These are phyloP conservation scores for Drosophila dives DNA, from an alignment of 2,888 invertebrate genomes.

Conservation along the genomic window DNA sequence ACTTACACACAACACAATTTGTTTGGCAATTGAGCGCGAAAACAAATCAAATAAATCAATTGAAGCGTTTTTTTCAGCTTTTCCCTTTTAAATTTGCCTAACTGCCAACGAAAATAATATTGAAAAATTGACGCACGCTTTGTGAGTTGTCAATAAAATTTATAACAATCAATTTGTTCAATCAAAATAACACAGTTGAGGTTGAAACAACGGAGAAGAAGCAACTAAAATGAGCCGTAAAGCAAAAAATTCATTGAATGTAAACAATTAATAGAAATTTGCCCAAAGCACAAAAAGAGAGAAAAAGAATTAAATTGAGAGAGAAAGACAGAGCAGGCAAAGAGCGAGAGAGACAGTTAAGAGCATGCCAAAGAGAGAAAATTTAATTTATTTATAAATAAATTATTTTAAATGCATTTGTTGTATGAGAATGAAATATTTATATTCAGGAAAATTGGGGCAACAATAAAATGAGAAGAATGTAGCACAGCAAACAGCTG, in stretches of 20 bases:
- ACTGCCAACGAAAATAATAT: conserved; percentile 68
- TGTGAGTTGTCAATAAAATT: conserved; percentile 64
- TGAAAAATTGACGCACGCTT: conserved; percentile 35
- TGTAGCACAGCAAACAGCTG: conserved; percentile 74
- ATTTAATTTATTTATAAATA: conserved; percentile 63
- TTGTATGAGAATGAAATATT: conserved; percentile 32
- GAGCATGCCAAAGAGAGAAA: conserved; percentile 22
- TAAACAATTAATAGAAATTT: conserved; percentile 78
- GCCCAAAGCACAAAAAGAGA: conserved; percentile 41
- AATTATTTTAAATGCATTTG: conserved; percentile 46
- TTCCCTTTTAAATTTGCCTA: conserved; percentile 69
- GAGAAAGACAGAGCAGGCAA: conserved; percentile 1
- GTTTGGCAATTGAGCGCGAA: conserved; percentile 56
- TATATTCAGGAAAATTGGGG: conserved; percentile 40
- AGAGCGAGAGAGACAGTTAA: conserved; percentile 7
- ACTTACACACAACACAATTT: conserved; percentile 12
- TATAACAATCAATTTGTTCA: conserved; percentile 62
- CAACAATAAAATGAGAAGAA: conserved; percentile 37
- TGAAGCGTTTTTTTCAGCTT: conserved; percentile 51
- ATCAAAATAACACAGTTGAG: conserved; percentile 36
- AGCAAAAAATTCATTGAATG: conserved; percentile 59
- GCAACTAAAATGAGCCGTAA: conserved; percentile 59
- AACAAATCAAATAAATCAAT: conserved; percentile 77
- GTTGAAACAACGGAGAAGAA: conserved; percentile 26
- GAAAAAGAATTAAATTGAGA: conserved; percentile 4